Conservation (phyloP, 1,140 invertebrate species). For the Marisa cornuarietis region DNA sequence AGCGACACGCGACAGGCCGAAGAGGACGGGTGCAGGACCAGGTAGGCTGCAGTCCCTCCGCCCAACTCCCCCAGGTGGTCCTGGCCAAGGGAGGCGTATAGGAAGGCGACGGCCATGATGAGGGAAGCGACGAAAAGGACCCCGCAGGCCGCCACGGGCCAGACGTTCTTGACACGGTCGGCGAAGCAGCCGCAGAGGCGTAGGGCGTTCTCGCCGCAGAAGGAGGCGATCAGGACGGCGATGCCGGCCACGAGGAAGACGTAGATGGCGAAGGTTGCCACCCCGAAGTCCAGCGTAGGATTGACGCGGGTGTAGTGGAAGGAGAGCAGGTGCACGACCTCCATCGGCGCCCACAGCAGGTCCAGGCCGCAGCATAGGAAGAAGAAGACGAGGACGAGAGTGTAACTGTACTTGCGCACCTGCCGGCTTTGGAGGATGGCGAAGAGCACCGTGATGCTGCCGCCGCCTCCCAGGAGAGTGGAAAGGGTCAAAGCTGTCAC, state of each 20-base stretch:
- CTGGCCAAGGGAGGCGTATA: background rate
- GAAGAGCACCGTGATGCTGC: conserved; percentile 46
- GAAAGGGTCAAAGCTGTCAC: conserved; percentile 44
- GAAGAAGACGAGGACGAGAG: conserved; percentile 47
- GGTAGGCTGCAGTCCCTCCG: background rate
- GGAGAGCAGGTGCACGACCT: conserved; percentile 46
- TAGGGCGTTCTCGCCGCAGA: conserved; percentile 27
- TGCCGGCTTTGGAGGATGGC: conserved; percentile 42
- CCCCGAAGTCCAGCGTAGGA: conserved; percentile 33
- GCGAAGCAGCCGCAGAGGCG: conserved; percentile 18
- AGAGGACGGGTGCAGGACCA: background rate
- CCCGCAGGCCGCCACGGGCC: conserved; percentile 23
- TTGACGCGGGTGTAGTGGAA: conserved; percentile 39
- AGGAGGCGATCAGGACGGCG: conserved; percentile 25
- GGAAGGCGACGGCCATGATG: conserved; percentile 15
- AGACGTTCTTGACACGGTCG: background rate
- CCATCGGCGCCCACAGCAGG: conserved; percentile 53
- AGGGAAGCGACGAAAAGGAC: conserved; percentile 14
- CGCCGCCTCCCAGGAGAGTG: conserved; percentile 46
- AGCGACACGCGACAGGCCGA: conserved; percentile 5
- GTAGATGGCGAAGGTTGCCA: conserved; percentile 44
- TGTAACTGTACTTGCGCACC: conserved; percentile 45
- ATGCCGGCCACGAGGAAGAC: conserved; percentile 44
- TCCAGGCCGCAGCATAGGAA: conserved; percentile 45
- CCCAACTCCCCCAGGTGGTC: background rate